These are phyloP conservation scores for Periplaneta americana DNA, from an alignment of 1,140 invertebrate species.

Conservation along the genomic window DNA sequence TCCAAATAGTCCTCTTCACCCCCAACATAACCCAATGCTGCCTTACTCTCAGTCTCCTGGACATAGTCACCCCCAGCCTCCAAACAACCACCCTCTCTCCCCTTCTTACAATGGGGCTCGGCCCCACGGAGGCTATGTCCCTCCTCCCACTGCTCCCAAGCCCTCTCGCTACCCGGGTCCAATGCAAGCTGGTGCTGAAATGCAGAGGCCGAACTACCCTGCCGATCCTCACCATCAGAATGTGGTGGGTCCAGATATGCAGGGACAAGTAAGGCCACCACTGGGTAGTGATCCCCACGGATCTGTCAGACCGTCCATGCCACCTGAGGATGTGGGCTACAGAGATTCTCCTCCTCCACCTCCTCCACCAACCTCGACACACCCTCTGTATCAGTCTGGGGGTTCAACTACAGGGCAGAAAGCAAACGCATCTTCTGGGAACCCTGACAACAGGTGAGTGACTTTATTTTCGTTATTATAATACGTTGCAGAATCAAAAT, in stretches of 20 bases:
- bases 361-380: slow-evolving; percentile 62
- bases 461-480: too few species aligned
- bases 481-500: too few species aligned
- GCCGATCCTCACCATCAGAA: background rate
- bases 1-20: background rate
- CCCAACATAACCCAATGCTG: background rate
- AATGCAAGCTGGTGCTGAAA: background rate
- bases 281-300: background rate
- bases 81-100: background rate
- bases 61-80: slow-evolving; percentile 20
- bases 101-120: background rate
- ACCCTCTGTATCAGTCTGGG: slow-evolving; percentile 53
- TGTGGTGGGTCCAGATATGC: background rate
- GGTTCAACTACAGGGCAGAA: background rate
- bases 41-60: background rate
- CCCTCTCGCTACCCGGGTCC: slow-evolving; percentile 11
- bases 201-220: background rate
- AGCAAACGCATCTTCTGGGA: background rate
- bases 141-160: slow-evolving; percentile 25
- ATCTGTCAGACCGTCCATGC: slow-evolving; percentile 2
- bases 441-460: background rate
- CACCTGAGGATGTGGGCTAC: slow-evolving; percentile 32
- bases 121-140: slow-evolving; percentile 7
- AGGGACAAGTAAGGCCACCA: background rate
- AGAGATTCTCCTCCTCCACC: slow-evolving; percentile 54